Evolutionary conservation across 2,113 vertebrate genomes (phyloP), one percentile per base, ranked within the genome.

Genomic region (Oreochromis niloticus): DNA sequence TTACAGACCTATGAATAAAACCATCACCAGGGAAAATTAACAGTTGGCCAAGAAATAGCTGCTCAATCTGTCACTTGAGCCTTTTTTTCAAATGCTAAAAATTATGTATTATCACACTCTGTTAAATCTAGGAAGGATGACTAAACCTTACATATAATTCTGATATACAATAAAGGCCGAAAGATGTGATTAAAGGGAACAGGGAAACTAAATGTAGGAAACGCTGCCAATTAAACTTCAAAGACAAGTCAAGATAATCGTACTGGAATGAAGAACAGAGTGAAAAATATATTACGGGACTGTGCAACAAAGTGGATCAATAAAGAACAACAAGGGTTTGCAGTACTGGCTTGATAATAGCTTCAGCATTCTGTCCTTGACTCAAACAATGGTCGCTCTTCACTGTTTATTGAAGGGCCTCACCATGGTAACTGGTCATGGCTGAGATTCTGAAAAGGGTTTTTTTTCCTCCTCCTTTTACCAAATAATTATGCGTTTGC

Each of bases 391-490:
- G 80, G 85, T 19, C 4, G 17, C 84, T 88, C 86, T 91, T 82
- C 75, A 56, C 83, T 54, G 14, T 87, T 81, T 89, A 85, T 86
- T 46, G 79, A 90, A 86, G 59, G 61, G 59, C 80, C 83, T 96
- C 90, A 88, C 93, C 94, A 96, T 94, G 95, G 95, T 88, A 94
- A 95, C 96, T 0, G 57, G 48, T 32, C 14, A 68, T 9, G 30
- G 30, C 30, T 9, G 63, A 61, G 68, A 83, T n/a, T 50, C 78
- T 63, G 71, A 27, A 85, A 4, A 7, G 4, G 22, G 34, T 54
- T 63, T 36, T 36, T 11, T 6, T 27, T 1, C 2, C 17, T 1
- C 36, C 39, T 43, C 24, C 13, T 22, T 39, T 22, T 14, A 6
- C 48, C 9, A 27, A 80, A 86, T 41, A 85, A 87, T 46, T 24